A percentile compares a stretch with the other conserved stretches of the same genome.
These are phyloP conservation scores for Limnephilus rhombicus DNA, from an alignment of 2,888 invertebrate species.

Conservation along the genomic window DNA sequence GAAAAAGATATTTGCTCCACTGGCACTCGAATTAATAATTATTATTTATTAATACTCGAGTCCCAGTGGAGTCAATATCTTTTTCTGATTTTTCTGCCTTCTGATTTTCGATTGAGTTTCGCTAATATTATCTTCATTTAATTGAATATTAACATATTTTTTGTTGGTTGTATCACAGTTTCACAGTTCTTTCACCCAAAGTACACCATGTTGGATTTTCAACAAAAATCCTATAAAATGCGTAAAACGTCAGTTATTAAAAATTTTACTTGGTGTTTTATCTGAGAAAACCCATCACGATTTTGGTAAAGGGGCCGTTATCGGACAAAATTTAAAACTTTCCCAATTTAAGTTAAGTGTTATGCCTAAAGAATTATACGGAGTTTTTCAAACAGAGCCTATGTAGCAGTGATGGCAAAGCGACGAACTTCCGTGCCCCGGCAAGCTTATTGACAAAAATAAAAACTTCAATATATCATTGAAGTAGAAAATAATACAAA, in stretches of 20 bases:
- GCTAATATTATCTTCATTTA: too few species aligned
- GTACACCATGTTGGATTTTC: neutral
- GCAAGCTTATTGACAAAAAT: neutral
- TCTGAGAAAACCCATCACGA: neutral
- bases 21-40: too few species aligned
- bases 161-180: neutral
- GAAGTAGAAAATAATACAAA: too few species aligned
- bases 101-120: too few species aligned
- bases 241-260: neutral
- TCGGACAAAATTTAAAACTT: neutral
- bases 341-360: neutral
- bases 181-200: neutral
- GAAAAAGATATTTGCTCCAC: too few species aligned
- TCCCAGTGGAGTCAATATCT: too few species aligned
- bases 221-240: neutral
- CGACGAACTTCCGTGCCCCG: neutral
- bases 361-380: neutral
- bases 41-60: too few species aligned
- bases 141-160: too few species aligned
- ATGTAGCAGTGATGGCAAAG: neutral
- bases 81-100: too few species aligned
- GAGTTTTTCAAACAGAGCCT: neutral
- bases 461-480: neutral
- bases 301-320: conserved; percentile 7
- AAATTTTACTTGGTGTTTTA: neutral